These are phyloP conservation scores for Megalops atlanticus DNA, from an alignment of 2,113 vertebrate species.

Conservation along the genomic window DNA sequence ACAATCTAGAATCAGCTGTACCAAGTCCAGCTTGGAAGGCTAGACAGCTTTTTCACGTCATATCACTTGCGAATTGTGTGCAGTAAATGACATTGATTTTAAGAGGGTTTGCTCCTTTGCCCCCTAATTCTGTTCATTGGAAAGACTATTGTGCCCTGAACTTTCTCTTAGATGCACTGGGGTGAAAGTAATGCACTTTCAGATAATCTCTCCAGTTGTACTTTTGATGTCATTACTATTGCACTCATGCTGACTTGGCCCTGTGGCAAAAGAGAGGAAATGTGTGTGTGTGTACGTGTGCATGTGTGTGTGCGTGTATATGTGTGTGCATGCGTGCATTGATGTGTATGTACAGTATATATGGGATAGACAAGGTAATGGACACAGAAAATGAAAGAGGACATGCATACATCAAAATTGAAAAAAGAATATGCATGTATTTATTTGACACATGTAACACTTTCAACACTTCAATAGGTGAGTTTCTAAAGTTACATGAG, in stretches of 20 bases:
- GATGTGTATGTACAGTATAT: too few species aligned
- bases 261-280: conserved; percentile 25
- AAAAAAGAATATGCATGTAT: too few species aligned
- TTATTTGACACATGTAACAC: too few species aligned
- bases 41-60: neutral
- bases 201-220: conserved; percentile 30
- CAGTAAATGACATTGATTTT: neutral
- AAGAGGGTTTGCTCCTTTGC: neutral
- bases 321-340: too few species aligned
- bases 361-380: too few species aligned
- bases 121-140: neutral
- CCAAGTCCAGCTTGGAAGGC: too few species aligned
- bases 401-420: too few species aligned
- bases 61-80: neutral
- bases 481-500: too few species aligned
- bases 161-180: conserved; percentile 19
- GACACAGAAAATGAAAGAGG: too few species aligned
- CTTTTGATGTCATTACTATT: conserved; percentile 41
- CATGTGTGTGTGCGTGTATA: too few species aligned
- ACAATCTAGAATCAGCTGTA: neutral
- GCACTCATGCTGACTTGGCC: conserved; percentile 28
- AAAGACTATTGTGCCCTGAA: neutral
- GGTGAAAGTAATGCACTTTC: conserved; percentile 32
- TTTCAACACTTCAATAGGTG: too few species aligned
- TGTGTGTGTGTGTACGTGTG: too few species aligned